Base-by-base conservation (phyloP, 2,113 vertebrate species). In the Triplophysa tibetana region DNA sequence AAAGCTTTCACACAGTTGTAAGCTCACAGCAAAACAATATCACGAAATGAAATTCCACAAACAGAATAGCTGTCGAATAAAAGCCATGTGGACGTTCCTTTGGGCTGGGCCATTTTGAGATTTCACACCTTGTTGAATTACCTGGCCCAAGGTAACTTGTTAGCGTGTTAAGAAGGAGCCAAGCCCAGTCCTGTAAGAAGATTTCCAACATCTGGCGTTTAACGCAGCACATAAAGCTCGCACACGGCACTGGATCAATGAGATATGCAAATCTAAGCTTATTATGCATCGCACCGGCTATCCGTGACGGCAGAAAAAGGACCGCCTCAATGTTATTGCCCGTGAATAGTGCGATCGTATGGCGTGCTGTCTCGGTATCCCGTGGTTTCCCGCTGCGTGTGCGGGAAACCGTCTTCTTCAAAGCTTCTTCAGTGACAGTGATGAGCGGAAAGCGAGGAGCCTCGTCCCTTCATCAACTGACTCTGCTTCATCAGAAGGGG, bases 351-450 rank as follows among this genome's bases (percentile, higher is more conserved):
- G 63, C 38, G 58, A 54, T 54, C 60, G 62, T 79, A 62, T 62
- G 52, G 62, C 70, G 52, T 41, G 29, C 75, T 10, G 23, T 70
- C 75, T 45, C 13, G 19, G 52, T 21, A 70, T 73, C 11, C 75
- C 11, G 67, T 58, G 61, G 45, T 21, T 9, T 63, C 58, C 50
- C 62, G 7, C 77, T 14, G 17, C 4, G 1, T 14, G 65, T 29
- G 60, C 29, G 75, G 48, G 60, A 70, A 45, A 69, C 75, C 58
- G 24, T 60, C n/a, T 29, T 56, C 45, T 74, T 72, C 75, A 82
- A 78, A 82, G 62, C 62, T 79, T 80, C 85, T 88, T 89, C 89
- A 90, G 85, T 88, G 85, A 90, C 91, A 89, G 84, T 88, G 86
- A 90, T 88, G 88, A 90, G 86, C 85, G 84, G 85, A 9, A 82